Evolutionary conservation across 2,888 invertebrate species (phyloP), one percentile per base, ranked within the genome.

Genomic region (Amblyjoppa proteus): DNA sequence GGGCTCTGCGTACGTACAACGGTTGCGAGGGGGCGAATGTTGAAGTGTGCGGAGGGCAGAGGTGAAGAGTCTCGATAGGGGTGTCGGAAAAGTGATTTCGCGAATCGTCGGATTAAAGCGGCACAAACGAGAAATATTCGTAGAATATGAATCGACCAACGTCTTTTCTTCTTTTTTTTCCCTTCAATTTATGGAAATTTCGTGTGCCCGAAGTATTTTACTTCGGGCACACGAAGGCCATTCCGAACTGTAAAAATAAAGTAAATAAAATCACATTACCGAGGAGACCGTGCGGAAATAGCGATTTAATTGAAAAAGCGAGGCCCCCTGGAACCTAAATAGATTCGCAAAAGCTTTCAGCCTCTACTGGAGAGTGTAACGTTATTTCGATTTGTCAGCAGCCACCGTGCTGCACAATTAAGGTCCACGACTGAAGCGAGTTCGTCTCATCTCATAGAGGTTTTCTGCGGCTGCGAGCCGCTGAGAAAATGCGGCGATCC

Each of bases 401-500:
- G 25, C n/a, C 56, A 75, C 49, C 70, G 69, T 75, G 70, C 75
- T 28, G 53, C 70, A 75, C 83, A 80, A 76, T 80, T 84, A 83
- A 83, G 74, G 78, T 73, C 45, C 73, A 68, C 77, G 66, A 77
- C 51, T 51, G 53, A 66, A 51, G 25, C 34, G 45, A 64, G 56
- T 16, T 58, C 70, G 16, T 25, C 66, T 53, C 45, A 16, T 68
- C 20, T 68, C 34, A 49, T 16, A 49, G 45, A 49, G 13, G 16
- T n/a, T 68, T 25, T 58, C 25, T 34, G 53, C 68, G 53, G 51
- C 41, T n/a, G 58, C 68, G 61, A 56, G 45, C 80, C 80, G 75
- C 80, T 49, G 80, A 76, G 84, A 75, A 84, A 84, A 76, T 80
- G 84, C 80, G 66, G 66, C 84, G 76, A 84, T 80, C 66, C 84